Conservation (phyloP, 1,140 invertebrate species). For the Helicoverpa zea region DNA sequence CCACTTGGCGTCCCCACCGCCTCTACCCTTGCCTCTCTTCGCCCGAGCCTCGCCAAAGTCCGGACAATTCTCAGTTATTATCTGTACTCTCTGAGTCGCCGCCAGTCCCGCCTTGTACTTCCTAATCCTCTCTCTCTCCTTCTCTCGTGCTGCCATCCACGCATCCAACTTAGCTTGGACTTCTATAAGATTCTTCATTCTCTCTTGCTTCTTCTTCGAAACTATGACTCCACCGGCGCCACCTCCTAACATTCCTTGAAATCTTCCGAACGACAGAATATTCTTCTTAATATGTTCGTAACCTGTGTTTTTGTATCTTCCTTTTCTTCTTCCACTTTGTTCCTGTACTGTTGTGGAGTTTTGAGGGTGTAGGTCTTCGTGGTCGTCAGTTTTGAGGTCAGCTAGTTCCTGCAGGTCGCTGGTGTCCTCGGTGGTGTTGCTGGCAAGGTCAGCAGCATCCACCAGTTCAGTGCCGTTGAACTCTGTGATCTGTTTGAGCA, state of each 20-base stretch:
- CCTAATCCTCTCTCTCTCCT: constrained; percentile 60
- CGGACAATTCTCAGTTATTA: constrained; percentile 64
- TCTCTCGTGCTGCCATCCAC: constrained; percentile 65
- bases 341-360: background rate
- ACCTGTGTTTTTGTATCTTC: constrained; percentile 11
- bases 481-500: constrained; percentile 63
- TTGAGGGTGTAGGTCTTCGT: background rate
- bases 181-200: constrained; percentile 38
- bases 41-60: constrained; percentile 44
- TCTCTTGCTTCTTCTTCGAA: constrained; percentile 47
- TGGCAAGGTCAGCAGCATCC: background rate
- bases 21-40: constrained; percentile 39
- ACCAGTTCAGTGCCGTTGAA: constrained; percentile 50
- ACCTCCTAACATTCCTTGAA: background rate
- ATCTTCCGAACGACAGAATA: constrained; percentile 31
- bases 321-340: background rate
- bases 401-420: background rate
- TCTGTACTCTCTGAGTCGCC: constrained; percentile 30
- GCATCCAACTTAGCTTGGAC: constrained; percentile 66
- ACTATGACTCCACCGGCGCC: constrained; percentile 39
- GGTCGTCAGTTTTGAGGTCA: background rate
- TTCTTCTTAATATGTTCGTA: constrained; percentile 35
- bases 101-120: constrained; percentile 42
- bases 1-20: constrained; percentile 29
- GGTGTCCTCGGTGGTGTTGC: background rate